phyloP scores from a whole-genome alignment of 2,888 invertebrate genomes.

The Stratiomys singularior region DNA sequence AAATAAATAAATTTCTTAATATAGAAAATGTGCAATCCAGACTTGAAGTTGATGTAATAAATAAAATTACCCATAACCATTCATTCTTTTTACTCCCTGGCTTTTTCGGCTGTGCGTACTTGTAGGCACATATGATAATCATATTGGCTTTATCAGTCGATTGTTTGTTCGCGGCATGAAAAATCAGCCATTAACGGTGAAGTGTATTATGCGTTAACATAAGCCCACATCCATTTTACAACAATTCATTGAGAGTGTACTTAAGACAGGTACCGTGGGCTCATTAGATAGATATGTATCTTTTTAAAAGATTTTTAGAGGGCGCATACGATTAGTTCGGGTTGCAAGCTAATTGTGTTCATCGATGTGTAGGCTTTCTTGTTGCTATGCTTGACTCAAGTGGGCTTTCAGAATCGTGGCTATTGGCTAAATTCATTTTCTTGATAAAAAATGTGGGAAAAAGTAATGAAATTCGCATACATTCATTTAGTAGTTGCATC shows the following conservation, averaged over 20 bases:
- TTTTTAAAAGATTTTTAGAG: background rate
- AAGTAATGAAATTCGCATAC: too few species aligned
- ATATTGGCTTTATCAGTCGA: background rate
- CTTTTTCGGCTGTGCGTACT: background rate
- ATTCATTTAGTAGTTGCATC: too few species aligned
- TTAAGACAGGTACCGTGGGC: background rate
- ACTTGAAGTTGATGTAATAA: constrained; percentile 17
- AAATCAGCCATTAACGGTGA: background rate
- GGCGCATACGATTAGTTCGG: background rate
- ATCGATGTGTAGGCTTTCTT: background rate
- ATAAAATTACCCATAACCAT: background rate
- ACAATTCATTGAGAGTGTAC: constrained; percentile 1
- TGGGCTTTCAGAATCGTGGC: too few species aligned
- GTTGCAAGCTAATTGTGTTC: background rate
- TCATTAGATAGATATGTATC: background rate
- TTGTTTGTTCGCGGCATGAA: background rate
- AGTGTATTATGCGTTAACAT: background rate
- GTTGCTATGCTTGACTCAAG: too few species aligned
- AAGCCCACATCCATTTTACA: background rate
- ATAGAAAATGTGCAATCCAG: background rate
- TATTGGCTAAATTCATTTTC: too few species aligned
- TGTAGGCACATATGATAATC: background rate
- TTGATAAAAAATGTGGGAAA: too few species aligned
- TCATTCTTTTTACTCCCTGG: background rate
- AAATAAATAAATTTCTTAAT: background rate